These are phyloP conservation scores for Coracopsis vasa DNA, from an alignment of 2,113 vertebrate genomes.

Conservation along the genomic window DNA sequence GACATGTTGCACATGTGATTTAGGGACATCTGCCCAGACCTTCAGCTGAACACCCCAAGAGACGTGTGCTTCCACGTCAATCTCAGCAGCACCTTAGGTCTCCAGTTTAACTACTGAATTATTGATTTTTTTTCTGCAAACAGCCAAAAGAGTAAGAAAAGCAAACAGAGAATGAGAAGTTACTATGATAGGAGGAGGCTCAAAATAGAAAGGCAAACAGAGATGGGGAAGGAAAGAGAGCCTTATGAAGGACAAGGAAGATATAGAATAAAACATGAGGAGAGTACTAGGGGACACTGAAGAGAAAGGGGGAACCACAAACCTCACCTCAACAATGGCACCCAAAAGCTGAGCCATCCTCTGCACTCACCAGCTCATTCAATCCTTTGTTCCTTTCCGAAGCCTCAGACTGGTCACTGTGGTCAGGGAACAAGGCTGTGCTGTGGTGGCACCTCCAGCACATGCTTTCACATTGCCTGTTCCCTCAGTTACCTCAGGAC, in stretches of 20 bases:
- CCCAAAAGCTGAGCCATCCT: not conserved
- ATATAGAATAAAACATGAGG: fast-evolving
- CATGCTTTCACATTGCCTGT: fast-evolving
- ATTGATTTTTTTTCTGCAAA: not conserved
- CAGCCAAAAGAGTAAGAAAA: not conserved
- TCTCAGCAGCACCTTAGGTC: not conserved
- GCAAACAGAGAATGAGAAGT: not conserved
- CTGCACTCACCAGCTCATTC: fast-evolving
- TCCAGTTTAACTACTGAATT: not conserved
- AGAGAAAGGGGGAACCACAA: not conserved
- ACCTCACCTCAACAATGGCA: not conserved
- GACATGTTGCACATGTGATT: not conserved
- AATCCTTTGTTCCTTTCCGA: not conserved
- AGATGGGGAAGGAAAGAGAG: fast-evolving
- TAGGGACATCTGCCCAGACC: not conserved
- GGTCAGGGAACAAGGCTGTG: fast-evolving
- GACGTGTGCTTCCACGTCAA: not conserved
- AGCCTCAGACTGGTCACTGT: not conserved
- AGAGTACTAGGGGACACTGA: not conserved
- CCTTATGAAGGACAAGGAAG: fast-evolving
- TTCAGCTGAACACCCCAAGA: not conserved
- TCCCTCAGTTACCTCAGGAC: not conserved
- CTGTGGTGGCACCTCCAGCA: not conserved
- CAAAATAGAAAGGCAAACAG: not conserved
- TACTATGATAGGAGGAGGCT: not conserved